Evolutionary conservation across 2,888 invertebrate species (phyloP).

Genomic region (Phrixothrix hirtus): DNA sequence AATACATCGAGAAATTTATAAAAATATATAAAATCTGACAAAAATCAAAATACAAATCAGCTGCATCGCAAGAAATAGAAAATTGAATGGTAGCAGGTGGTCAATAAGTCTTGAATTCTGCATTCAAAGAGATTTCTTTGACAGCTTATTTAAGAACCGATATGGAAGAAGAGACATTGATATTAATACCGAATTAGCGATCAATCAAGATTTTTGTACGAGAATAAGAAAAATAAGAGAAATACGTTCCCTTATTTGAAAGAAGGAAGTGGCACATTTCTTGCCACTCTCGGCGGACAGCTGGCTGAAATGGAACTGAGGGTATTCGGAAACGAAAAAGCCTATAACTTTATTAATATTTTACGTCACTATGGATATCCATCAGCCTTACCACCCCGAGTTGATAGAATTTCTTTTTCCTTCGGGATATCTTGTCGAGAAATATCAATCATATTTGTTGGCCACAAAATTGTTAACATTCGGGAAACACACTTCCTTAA

Average conservation of each 20-base stretch:
- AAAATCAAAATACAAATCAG: neutral
- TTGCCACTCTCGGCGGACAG: conserved; percentile 15
- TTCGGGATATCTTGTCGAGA: conserved; percentile 3
- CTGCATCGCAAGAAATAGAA: too few relatives aligned
- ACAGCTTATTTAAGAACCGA: neutral
- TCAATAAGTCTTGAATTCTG: neutral
- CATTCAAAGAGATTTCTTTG: neutral
- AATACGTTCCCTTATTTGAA: conserved; percentile 10
- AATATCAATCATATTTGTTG: conserved; percentile 1
- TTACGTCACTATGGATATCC: conserved; percentile 23
- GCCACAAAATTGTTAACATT: neutral
- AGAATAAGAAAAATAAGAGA: conserved; percentile 13
- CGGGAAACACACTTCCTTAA: too few relatives aligned
- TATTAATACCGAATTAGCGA: conserved; percentile 10
- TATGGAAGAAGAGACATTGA: neutral
- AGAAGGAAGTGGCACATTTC: conserved; percentile 11
- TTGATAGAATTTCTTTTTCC: conserved; percentile 23
- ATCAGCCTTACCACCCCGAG: conserved; percentile 8
- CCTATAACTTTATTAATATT: conserved; percentile 30
- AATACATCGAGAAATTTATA: too few relatives aligned
- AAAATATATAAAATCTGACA: neutral
- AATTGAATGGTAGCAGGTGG: neutral
- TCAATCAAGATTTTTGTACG: conserved; percentile 16
- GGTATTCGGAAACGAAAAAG: conserved; percentile 22
- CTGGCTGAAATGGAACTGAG: conserved; percentile 18